Percentiles rank a stretch among this genome's conserved stretches.
phyloP scores from a whole-genome alignment of 2,888 invertebrate genomes.

The Druceiella hillmani region DNA sequence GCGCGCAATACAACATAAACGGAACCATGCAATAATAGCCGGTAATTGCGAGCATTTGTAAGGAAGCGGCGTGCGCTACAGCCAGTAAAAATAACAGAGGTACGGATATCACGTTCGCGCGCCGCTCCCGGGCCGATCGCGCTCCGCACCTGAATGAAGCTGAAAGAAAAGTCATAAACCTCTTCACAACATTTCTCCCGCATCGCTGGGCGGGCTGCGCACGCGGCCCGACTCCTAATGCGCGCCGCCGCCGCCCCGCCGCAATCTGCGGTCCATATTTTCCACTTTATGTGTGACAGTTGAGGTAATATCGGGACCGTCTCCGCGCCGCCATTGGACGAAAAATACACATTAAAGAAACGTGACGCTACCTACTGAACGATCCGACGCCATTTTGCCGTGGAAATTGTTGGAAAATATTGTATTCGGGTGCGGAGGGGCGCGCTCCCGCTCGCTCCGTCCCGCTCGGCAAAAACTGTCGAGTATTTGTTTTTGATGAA shows the following conservation, averaged over 20 bases:
- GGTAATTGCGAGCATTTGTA: too few relatives aligned
- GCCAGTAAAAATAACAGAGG: too few relatives aligned
- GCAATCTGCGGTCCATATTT: slow-evolving; percentile 54
- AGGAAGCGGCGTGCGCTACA: too few relatives aligned
- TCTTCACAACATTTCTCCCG: slow-evolving; percentile 49
- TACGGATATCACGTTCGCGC: slow-evolving; percentile 48
- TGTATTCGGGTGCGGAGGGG: slow-evolving; percentile 55
- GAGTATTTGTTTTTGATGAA: slow-evolving; percentile 57
- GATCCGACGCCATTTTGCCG: slow-evolving; percentile 54
- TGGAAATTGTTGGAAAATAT: slow-evolving; percentile 56
- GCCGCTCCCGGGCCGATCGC: slow-evolving; percentile 46
- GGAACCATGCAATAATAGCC: too few relatives aligned
- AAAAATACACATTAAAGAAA: slow-evolving; percentile 57
- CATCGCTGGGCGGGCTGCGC: slow-evolving; percentile 48
- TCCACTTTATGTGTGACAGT: slow-evolving; percentile 58
- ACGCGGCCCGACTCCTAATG: slow-evolving; percentile 24
- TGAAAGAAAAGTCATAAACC: slow-evolving; percentile 57
- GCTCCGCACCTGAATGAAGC: slow-evolving; percentile 50
- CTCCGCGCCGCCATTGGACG: slow-evolving; percentile 55
- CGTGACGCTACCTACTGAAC: slow-evolving; percentile 51
- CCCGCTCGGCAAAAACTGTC: slow-evolving; percentile 54
- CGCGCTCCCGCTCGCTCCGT: slow-evolving; percentile 50
- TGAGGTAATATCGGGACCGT: slow-evolving; percentile 57
- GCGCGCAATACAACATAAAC: too few relatives aligned
- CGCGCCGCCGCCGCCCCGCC: slow-evolving; percentile 23